phyloP scores from a whole-genome alignment of 2,888 invertebrate species.

The Tholera decimalis region DNA sequence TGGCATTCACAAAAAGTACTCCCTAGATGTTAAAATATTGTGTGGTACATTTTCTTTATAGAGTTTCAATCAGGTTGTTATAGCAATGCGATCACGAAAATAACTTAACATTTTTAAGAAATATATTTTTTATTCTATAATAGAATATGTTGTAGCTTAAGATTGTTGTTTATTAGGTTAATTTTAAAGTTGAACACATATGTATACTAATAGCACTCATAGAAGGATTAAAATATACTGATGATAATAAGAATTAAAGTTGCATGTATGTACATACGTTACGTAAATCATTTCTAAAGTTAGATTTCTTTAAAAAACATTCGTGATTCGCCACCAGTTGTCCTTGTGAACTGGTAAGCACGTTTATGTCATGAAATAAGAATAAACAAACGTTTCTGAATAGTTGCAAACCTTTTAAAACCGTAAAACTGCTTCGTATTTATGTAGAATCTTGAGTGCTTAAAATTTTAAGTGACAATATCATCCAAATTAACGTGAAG shows the following conservation, averaged over 20 bases:
- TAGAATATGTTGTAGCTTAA: neutral
- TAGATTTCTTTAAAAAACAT: constrained; percentile 30
- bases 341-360: constrained; percentile 45
- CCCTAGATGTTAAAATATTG: neutral
- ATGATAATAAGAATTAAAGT: constrained; percentile 25
- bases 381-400: constrained; percentile 38
- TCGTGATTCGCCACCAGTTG: constrained; percentile 40
- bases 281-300: constrained; percentile 22
- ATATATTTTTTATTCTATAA: no score
- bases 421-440: constrained; percentile 3
- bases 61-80: constrained; percentile 10
- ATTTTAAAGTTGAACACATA: no score
- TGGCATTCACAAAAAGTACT: neutral
- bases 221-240: constrained; percentile 15
- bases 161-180: neutral
- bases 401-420: constrained; percentile 31
- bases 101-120: no score
- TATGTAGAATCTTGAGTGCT: neutral
- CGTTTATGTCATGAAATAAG: constrained; percentile 39
- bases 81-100: no score
- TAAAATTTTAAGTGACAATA: neutral
- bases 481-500: constrained; percentile 14
- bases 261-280: constrained; percentile 17
- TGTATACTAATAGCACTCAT: no score
- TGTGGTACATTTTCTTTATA: neutral